Conservation (phyloP, 2,113 vertebrate species). For the Embiotoca jacksoni region DNA sequence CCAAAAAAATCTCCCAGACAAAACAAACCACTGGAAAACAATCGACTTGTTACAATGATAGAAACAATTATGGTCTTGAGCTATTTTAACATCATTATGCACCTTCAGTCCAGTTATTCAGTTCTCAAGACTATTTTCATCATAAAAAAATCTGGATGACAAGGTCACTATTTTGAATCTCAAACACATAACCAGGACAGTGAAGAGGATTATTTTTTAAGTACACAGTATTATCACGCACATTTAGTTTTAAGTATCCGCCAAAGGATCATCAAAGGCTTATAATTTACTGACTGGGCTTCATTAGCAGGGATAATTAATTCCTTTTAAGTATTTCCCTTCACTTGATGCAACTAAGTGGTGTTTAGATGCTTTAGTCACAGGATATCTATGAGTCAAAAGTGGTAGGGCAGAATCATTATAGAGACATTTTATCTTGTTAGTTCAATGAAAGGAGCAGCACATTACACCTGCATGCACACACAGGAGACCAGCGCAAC, state of each 20-base stretch:
- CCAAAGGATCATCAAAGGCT: no score
- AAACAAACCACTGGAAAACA: no score
- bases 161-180: no score
- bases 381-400: not conserved
- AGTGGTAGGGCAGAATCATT: conserved; percentile 1
- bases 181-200: no score
- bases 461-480: conserved; percentile 23
- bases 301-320: not conserved
- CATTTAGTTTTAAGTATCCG: not conserved
- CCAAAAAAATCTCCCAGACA: not conserved
- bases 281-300: not conserved
- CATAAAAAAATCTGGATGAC: no score
- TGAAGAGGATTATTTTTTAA: no score
- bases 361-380: not conserved
- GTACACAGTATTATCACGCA: no score
- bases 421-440: conserved; percentile 10
- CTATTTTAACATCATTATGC: no score
- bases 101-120: no score
- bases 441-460: not conserved
- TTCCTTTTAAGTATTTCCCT: not conserved
- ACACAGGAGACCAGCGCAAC: conserved; percentile 33
- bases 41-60: no score
- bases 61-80: no score
- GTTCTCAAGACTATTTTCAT: no score
- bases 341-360: conserved; percentile 1